Evolutionary conservation across 2,113 vertebrate species (phyloP).

Genomic region (Candoia aspera): DNA sequence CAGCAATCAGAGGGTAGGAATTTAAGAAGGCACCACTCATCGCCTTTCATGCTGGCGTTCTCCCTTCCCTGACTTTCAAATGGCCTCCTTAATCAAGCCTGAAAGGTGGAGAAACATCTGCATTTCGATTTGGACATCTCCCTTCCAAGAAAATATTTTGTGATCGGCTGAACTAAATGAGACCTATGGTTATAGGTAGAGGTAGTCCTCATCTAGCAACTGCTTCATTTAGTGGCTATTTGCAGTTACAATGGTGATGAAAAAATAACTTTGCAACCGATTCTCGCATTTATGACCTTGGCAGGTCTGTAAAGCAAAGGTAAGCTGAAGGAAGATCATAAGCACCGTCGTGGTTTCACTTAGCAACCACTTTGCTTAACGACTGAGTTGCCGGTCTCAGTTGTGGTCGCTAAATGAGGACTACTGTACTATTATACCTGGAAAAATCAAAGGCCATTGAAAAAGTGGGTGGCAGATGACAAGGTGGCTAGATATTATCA

Average conservation of each 20-base stretch:
- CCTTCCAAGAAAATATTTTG: too few relatives aligned
- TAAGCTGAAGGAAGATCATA: not conserved
- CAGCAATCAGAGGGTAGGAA: not conserved
- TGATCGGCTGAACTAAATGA: too few relatives aligned
- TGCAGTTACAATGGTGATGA: too few relatives aligned
- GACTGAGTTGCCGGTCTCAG: not conserved
- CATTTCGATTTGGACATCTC: too few relatives aligned
- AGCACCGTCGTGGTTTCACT: not conserved
- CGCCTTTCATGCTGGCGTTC: too few relatives aligned
- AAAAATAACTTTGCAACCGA: too few relatives aligned
- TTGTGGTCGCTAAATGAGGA: not conserved
- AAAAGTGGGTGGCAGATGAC: not conserved
- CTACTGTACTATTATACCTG: not conserved
- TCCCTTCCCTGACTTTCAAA: too few relatives aligned
- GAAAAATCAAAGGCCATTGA: not conserved
- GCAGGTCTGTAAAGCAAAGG: not conserved
- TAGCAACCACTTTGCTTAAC: not conserved
- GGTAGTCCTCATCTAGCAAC: too few relatives aligned
- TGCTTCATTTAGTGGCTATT: too few relatives aligned
- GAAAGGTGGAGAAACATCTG: too few relatives aligned
- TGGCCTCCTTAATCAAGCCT: too few relatives aligned
- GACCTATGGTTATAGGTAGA: too few relatives aligned
- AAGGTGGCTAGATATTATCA: not conserved
- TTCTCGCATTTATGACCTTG: not conserved
- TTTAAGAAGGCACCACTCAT: not conserved